phyloP scores from a whole-genome alignment of 1,140 invertebrate species.

The Gryon sp. region DNA sequence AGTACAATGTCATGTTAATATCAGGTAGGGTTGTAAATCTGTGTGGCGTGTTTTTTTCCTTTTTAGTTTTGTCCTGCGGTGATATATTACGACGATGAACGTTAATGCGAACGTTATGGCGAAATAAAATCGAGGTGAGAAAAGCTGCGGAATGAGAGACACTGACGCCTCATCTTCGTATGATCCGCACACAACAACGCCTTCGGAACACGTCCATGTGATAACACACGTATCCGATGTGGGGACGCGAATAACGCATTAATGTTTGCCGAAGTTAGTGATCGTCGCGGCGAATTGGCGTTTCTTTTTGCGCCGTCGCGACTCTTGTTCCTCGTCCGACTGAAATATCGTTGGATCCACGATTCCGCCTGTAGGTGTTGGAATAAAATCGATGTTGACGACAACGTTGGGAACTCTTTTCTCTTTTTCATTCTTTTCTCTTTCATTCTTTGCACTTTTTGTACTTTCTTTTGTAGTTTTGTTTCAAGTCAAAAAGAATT shows the following conservation, averaged over 20 bases:
- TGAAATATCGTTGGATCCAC: slow-evolving; percentile 69
- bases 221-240: slow-evolving; percentile 51
- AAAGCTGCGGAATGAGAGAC: slow-evolving; percentile 63
- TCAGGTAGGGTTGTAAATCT: slow-evolving; percentile 46
- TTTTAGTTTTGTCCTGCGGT: no score
- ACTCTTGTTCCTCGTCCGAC: slow-evolving; percentile 67
- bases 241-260: slow-evolving; percentile 62
- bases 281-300: slow-evolving; percentile 62
- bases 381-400: slow-evolving; percentile 30
- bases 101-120: slow-evolving; percentile 49
- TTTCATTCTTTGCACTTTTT: no score
- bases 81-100: slow-evolving; percentile 48
- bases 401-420: background rate
- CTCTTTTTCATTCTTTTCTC: background rate
- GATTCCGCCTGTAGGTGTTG: slow-evolving; percentile 35
- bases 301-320: slow-evolving; percentile 67
- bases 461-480: no score
- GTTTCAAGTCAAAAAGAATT: no score
- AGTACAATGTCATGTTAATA: slow-evolving; percentile 52
- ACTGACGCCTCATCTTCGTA: slow-evolving; percentile 68
- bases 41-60: slow-evolving; percentile 21
- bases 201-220: slow-evolving; percentile 49
- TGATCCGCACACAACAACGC: slow-evolving; percentile 68
- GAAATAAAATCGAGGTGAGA: slow-evolving; percentile 49
- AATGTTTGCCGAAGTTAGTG: slow-evolving; percentile 67